Conservation (phyloP, 2,113 vertebrate genomes). For the Manacus vitellinus region DNA sequence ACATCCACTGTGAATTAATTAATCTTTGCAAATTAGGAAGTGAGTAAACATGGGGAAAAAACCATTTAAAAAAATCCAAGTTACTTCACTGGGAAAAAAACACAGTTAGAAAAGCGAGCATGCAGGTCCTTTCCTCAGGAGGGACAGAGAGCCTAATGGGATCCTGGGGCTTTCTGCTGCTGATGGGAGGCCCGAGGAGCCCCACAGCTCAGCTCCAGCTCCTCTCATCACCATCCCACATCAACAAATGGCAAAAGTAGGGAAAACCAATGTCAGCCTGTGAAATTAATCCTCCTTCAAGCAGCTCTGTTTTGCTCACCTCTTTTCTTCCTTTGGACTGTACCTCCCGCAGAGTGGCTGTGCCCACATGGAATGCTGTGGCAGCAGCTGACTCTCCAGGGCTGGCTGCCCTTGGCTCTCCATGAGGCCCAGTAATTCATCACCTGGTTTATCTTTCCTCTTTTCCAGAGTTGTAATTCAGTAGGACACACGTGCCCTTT, state of each 20-base stretch:
- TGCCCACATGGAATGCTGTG: accelerated
- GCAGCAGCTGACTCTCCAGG: neutral
- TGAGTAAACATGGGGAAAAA: neutral
- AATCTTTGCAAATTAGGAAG: constrained; percentile 19
- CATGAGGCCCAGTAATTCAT: neutral
- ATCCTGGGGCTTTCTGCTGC: neutral
- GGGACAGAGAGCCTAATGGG: neutral
- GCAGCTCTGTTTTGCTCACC: neutral
- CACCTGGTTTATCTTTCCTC: neutral
- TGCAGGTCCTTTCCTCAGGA: neutral
- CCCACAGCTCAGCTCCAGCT: neutral
- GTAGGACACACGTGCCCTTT: accelerated
- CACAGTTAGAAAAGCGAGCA: neutral
- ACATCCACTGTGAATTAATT: constrained; percentile 21
- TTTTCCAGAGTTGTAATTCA: neutral
- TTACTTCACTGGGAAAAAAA: neutral
- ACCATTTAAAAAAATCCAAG: neutral
- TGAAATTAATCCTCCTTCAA: neutral
- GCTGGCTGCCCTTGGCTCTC: accelerated
- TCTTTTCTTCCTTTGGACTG: neutral
- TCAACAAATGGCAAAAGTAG: neutral
- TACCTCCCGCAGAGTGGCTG: accelerated
- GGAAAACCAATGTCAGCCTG: neutral
- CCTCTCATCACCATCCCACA: too few relatives aligned
- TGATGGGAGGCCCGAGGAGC: neutral